Base-by-base conservation (phyloP, 1,140 invertebrate species). In the Psilanteris sp. region DNA sequence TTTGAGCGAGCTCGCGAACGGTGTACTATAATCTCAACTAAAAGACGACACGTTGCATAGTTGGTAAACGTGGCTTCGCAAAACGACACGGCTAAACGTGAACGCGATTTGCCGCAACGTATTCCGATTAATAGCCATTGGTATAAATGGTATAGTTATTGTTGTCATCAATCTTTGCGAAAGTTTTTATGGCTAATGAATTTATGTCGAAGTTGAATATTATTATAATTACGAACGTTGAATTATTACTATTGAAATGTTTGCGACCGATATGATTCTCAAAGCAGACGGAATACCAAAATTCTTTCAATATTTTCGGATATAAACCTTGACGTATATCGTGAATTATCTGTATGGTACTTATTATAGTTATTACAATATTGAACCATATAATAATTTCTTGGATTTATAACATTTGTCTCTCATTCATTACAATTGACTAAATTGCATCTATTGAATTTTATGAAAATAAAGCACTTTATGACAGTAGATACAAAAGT, bases 381-480 rank as follows among this genome's bases (percentile, higher is more conserved):
- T 70, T 70, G 36, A 79, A 77, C 59, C 64, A 55, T 68, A 54
- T 68, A 71, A 78, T 78, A 77, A 79, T 81, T 80, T 81, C 76
- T 68, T 81, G 55, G 34, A 79, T 76, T 74, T 77, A 67, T 61
- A 43, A 79, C 68, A 71, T 78, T 79, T 77, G 71, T 77, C 81
- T 79, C 73, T 83, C 79, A 77, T 73, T 73, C 50, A 66, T 73
- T 59, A 66, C 52, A 14, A 73, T 73, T 59, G 52, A 59, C 32
- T 66, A 66, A 66, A 79, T 73, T 73, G 20, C 52, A 77, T 80
- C 79, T 84, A 82, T 79, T 78, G 74, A 83, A 83, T 83, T 84
- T 83, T 81, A 81, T 77, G 79, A 82, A 67, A 84, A 84, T 84
- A 84, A 84, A 84, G 79, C 81, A 84, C 82, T 81, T 80, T 82